These are phyloP conservation scores for Hypselothyrea guttata DNA, from an alignment of 2,888 invertebrate species.

Conservation along the genomic window DNA sequence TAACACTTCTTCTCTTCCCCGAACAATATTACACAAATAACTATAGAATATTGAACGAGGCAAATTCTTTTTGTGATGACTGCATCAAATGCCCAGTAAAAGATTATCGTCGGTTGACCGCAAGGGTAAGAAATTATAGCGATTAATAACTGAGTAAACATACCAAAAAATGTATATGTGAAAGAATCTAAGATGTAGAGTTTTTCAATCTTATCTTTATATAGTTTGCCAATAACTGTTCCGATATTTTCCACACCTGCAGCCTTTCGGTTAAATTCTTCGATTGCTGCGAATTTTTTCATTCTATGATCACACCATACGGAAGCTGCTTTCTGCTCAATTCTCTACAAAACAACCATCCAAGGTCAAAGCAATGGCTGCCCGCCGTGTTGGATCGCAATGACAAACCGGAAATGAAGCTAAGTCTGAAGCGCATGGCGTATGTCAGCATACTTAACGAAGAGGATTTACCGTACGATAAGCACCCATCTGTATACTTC, in stretches of 20 bases:
- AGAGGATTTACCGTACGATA: slow-evolving; percentile 78
- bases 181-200: no score
- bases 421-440: slow-evolving; percentile 55
- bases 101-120: slow-evolving; percentile 64
- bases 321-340: slow-evolving; percentile 86
- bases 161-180: not conserved
- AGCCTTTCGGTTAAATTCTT: slow-evolving; percentile 84
- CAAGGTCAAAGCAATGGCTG: slow-evolving; percentile 72
- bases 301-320: slow-evolving; percentile 84
- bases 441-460: slow-evolving; percentile 73
- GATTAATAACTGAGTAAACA: not conserved
- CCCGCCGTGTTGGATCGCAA: slow-evolving; percentile 66
- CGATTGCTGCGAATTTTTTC: slow-evolving; percentile 86
- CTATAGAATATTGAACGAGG: slow-evolving; percentile 1
- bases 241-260: slow-evolving; percentile 83
- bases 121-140: slow-evolving; percentile 51
- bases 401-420: slow-evolving; percentile 57
- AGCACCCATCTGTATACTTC: slow-evolving; percentile 35
- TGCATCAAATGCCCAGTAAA: slow-evolving; percentile 76
- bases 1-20: slow-evolving; percentile 67
- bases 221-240: slow-evolving; percentile 82
- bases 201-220: no score
- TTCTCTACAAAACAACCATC: slow-evolving; percentile 84
- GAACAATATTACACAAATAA: slow-evolving; percentile 63
- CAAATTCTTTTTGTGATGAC: slow-evolving; percentile 49